These are phyloP conservation scores for Pungitius pungitius DNA, from an alignment of 2,113 vertebrate species.

Conservation along the genomic window DNA sequence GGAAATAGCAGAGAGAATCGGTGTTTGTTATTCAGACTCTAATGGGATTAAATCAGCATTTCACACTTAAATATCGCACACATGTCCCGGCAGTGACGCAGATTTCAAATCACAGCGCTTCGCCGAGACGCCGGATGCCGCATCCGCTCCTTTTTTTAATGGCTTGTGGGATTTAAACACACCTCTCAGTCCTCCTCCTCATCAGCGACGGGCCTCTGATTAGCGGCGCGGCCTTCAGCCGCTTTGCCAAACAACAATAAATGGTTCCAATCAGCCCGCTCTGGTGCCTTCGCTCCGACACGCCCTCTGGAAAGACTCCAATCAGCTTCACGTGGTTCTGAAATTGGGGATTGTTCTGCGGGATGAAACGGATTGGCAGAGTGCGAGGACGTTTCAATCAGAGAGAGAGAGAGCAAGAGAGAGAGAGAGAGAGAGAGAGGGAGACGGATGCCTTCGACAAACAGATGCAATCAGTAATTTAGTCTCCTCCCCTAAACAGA, in stretches of 20 bases:
- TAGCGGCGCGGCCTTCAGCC: conserved; percentile 49
- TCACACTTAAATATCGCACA: conserved; percentile 42
- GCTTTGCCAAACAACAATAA: conserved; percentile 44
- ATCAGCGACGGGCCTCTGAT: conserved; percentile 47
- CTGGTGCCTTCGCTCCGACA: conserved; percentile 13
- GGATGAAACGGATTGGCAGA: conserved; percentile 18
- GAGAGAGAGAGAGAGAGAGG: no score
- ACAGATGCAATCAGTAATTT: neutral
- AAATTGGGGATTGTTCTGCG: conserved; percentile 16
- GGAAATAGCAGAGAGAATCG: neutral
- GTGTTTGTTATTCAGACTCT: conserved; percentile 31
- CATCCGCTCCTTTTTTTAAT: neutral
- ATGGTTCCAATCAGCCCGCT: conserved; percentile 55
- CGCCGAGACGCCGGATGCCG: conserved; percentile 33
- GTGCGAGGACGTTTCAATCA: neutral
- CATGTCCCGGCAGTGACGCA: conserved; percentile 36
- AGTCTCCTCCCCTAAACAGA: neutral
- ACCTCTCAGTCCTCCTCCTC: conserved; percentile 35
- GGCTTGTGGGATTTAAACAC: conserved; percentile 23
- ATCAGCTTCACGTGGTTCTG: conserved; percentile 50
- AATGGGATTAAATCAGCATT: conserved; percentile 52
- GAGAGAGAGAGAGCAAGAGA: no score
- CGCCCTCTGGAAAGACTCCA: conserved; percentile 50
- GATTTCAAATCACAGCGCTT: conserved; percentile 43
- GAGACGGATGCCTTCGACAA: no score